Percentiles rank a stretch among this genome's conserved stretches.
Conservation (phyloP, 2,797 vertebrate species). For the Gobionotothen gibberifrons region DNA sequence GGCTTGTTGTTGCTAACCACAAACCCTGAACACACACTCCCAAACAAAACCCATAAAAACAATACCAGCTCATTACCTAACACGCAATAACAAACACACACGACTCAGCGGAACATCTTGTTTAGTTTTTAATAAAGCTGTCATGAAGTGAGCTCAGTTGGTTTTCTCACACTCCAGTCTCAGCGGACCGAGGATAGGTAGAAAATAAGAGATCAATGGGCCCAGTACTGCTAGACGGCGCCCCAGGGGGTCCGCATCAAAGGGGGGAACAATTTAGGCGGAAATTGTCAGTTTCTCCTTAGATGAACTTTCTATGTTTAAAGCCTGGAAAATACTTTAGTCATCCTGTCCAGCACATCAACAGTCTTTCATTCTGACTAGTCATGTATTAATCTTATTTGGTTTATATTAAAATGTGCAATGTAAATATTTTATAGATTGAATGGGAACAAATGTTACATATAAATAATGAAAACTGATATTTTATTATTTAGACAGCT, state of each 20-base stretch:
- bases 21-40: slow-evolving; percentile 18
- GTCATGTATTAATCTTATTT: no score
- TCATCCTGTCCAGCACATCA: no score
- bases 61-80: slow-evolving; percentile 43
- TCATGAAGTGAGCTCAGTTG: slow-evolving; percentile 11
- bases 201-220: not conserved
- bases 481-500: no score
- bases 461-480: no score
- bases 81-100: slow-evolving; percentile 16
- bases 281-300: not conserved
- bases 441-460: no score
- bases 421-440: no score
- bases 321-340: not conserved
- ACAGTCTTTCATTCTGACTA: no score
- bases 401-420: no score
- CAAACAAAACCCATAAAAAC: slow-evolving; percentile 43
- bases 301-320: not conserved
- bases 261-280: not conserved
- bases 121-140: slow-evolving; percentile 50
- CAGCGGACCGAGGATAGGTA: not conserved
- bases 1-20: slow-evolving; percentile 48
- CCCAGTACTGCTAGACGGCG: not conserved
- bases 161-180: not conserved
- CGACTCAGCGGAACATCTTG: slow-evolving; percentile 22
- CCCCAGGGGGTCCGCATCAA: slow-evolving; percentile 3